phyloP scores from a whole-genome alignment of 2,113 vertebrate species.

The Oreotrochilus melanogaster region DNA sequence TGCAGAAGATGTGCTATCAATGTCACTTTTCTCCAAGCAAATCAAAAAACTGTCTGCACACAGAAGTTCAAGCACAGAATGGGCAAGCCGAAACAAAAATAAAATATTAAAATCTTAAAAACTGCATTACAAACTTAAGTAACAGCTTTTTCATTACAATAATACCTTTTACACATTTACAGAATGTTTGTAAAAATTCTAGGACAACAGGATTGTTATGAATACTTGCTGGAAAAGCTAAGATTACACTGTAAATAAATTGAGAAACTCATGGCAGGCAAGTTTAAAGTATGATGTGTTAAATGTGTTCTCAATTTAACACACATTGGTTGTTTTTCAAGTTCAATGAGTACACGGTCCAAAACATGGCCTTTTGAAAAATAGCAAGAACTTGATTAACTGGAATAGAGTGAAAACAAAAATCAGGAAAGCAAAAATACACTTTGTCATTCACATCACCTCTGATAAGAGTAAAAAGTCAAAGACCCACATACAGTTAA shows the following conservation, averaged over 20 bases:
- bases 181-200: background rate
- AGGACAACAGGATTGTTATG: background rate
- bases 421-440: background rate
- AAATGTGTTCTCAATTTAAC: background rate
- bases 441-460: background rate
- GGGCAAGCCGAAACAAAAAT: background rate
- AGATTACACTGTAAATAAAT: background rate
- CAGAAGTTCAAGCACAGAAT: background rate
- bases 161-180: background rate
- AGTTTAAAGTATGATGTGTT: background rate
- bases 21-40: background rate
- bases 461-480: background rate
- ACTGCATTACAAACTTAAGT: background rate
- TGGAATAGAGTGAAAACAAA: background rate
- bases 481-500: fast-evolving
- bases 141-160: background rate
- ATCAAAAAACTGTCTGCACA: background rate
- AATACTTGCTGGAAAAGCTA: background rate
- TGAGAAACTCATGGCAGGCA: background rate
- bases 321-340: background rate
- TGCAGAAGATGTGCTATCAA: background rate
- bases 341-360: background rate
- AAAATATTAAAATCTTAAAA: background rate
- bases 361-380: background rate
- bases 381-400: background rate